Percentiles rank a stretch among this genome's conserved stretches.
These are phyloP conservation scores for Globia sparganii DNA, from an alignment of 2,888 invertebrate species.

Conservation along the genomic window DNA sequence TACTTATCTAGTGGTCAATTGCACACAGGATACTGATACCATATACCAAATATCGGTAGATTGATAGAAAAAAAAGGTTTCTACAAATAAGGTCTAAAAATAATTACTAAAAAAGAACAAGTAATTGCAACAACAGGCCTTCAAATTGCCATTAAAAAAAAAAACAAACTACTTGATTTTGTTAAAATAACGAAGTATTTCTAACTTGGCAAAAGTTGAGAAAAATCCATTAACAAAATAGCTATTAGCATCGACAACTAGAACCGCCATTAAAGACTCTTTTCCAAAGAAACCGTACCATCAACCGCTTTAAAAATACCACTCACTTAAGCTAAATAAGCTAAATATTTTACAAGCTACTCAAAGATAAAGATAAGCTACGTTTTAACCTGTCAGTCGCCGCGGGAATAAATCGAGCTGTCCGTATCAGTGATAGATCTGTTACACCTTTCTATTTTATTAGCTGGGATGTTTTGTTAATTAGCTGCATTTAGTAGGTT, in stretches of 20 bases:
- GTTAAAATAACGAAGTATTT: not conserved
- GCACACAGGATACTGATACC: too few relatives aligned
- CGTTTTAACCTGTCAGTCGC: constrained; percentile 56
- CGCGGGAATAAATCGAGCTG: constrained; percentile 58
- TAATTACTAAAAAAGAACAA: not conserved
- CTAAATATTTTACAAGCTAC: constrained; percentile 63
- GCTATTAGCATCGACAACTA: not conserved
- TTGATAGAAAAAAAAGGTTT: not conserved
- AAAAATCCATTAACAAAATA: not conserved
- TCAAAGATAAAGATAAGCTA: constrained; percentile 60
- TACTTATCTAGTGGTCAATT: too few relatives aligned
- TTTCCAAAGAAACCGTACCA: not conserved
- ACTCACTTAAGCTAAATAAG: constrained; percentile 57
- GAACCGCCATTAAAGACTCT: not conserved
- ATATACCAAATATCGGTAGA: too few relatives aligned
- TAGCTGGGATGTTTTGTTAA: constrained; percentile 61
- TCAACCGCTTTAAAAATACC: constrained; percentile 53
- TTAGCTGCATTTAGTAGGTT: constrained; percentile 51
- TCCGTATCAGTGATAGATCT: constrained; percentile 67
- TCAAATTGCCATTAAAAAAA: not conserved
- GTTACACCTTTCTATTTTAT: constrained; percentile 63
- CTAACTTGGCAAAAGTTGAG: not conserved
- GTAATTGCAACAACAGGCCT: not conserved
- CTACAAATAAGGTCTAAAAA: not conserved
- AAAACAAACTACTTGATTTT: not conserved